Evolutionary conservation across 2,797 vertebrate genomes (phyloP).

Genomic region (Parauchenoglanis ngamensis): DNA sequence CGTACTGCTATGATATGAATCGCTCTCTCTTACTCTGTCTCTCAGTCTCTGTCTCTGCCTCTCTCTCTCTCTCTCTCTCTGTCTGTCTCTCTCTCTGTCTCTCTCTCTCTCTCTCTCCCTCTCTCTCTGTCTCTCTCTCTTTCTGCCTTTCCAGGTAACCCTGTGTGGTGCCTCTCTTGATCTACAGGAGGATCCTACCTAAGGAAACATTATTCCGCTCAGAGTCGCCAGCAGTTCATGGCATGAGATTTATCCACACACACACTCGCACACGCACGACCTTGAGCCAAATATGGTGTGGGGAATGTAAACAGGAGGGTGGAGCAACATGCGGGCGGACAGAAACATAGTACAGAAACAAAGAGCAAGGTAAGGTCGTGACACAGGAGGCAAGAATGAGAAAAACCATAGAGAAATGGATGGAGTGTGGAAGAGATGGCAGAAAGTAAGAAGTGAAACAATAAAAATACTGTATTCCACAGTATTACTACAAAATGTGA

Average conservation of each 20-base stretch:
- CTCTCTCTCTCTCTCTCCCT: background rate
- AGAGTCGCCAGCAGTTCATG: conserved; percentile 38
- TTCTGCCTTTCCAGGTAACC: conserved; percentile 71
- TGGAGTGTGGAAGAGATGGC: background rate
- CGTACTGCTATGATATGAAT: conserved; percentile 43
- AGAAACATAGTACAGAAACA: conserved; percentile 45
- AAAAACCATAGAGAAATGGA: background rate
- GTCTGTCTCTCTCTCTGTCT: background rate
- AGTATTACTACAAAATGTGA: conserved; percentile 39
- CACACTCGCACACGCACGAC: conserved; percentile 62
- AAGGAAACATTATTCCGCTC: conserved; percentile 42
- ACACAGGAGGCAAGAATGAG: conserved; percentile 24
- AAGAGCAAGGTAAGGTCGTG: conserved; percentile 34
- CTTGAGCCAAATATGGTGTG: conserved; percentile 76
- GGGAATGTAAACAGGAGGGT: conserved; percentile 85
- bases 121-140: conserved; percentile 31
- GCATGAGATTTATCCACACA: conserved; percentile 37
- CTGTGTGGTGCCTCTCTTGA: conserved; percentile 43
- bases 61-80: conserved; percentile 63
- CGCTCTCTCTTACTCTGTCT: conserved; percentile 52
- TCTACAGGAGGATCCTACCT: conserved; percentile 45
- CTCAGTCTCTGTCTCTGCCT: conserved; percentile 58
- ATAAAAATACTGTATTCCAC: background rate
- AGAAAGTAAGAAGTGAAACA: background rate
- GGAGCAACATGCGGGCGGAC: conserved; percentile 60